phyloP scores from a whole-genome alignment of 2,113 vertebrate genomes.

The Ceuthmochares aereus region DNA sequence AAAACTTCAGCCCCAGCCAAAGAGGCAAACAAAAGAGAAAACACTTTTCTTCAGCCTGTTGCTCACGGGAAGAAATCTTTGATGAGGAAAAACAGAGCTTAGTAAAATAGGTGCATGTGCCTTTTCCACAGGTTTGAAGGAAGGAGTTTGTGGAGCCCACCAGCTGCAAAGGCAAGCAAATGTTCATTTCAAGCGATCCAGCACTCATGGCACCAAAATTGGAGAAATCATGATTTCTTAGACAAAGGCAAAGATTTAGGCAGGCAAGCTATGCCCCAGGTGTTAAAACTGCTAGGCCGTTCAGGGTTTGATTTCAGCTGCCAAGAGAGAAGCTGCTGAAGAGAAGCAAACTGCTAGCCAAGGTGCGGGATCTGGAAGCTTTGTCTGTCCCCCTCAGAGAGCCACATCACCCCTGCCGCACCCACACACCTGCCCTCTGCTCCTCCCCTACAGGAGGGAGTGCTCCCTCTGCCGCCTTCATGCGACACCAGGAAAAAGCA shows the following conservation, averaged over 20 bases:
- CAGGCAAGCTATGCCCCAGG: not conserved
- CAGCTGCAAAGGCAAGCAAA: not conserved
- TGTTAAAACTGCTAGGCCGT: not conserved
- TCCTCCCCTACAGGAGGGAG: not conserved
- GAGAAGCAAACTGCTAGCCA: not conserved
- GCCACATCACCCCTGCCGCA: rapidly evolving
- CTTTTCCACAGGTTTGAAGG: not conserved
- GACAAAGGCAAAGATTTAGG: not conserved
- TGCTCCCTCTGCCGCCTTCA: rapidly evolving
- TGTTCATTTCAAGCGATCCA: not conserved
- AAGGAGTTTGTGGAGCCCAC: not conserved
- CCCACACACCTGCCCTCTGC: not conserved
- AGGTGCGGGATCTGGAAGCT: not conserved
- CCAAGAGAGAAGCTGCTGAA: not conserved
- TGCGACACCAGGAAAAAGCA: not conserved
- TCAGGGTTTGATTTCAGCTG: not conserved
- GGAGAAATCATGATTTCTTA: not conserved
- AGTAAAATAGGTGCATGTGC: not conserved
- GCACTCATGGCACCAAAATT: not conserved
- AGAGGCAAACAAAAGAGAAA: not conserved
- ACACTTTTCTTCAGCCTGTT: not conserved
- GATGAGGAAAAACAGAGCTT: not conserved
- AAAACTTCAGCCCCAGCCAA: not conserved
- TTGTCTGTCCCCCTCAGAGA: not conserved
- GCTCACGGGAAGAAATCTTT: not conserved